These are phyloP conservation scores for Strigamia transsilvanica DNA, from an alignment of 2,888 invertebrate genomes.

Conservation along the genomic window DNA sequence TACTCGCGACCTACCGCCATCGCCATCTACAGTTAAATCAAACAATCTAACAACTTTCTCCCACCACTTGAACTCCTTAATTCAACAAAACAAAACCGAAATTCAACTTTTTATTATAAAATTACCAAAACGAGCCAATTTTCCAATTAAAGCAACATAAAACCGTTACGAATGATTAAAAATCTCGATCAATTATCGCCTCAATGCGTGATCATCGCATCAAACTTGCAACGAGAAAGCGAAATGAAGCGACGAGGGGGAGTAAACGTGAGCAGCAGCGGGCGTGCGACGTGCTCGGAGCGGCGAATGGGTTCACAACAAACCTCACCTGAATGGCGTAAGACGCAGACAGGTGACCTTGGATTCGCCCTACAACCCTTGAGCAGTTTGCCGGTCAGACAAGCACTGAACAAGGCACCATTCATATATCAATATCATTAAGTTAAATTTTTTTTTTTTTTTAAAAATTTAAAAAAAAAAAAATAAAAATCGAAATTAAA, in stretches of 20 bases:
- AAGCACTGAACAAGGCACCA: slow-evolving; percentile 27
- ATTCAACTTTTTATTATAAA: background rate
- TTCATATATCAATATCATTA: slow-evolving; percentile 25
- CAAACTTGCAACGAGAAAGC: background rate
- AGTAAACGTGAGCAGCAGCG: background rate
- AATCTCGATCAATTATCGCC: background rate
- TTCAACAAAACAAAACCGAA: slow-evolving; percentile 1
- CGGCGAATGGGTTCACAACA: background rate
- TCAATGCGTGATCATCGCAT: background rate
- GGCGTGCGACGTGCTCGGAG: slow-evolving; percentile 18
- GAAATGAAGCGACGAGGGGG: background rate
- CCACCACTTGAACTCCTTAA: background rate
- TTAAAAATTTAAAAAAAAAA: slow-evolving; percentile 32
- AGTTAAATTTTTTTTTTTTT: too few relatives aligned
- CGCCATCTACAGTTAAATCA: background rate
- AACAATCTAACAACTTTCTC: background rate
- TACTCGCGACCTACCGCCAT: background rate
- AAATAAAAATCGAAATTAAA: slow-evolving; percentile 13
- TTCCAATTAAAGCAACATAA: background rate
- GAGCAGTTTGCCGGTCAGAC: slow-evolving; percentile 31
- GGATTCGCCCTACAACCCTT: slow-evolving; percentile 27
- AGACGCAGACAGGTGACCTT: slow-evolving; percentile 43
- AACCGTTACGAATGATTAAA: background rate
- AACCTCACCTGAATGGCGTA: slow-evolving; percentile 11
- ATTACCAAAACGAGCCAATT: background rate